Percentiles rank a stretch among this genome's conserved stretches.
phyloP scores from a whole-genome alignment of 2,888 invertebrate species.

The Xanthorhoe spadicearia region DNA sequence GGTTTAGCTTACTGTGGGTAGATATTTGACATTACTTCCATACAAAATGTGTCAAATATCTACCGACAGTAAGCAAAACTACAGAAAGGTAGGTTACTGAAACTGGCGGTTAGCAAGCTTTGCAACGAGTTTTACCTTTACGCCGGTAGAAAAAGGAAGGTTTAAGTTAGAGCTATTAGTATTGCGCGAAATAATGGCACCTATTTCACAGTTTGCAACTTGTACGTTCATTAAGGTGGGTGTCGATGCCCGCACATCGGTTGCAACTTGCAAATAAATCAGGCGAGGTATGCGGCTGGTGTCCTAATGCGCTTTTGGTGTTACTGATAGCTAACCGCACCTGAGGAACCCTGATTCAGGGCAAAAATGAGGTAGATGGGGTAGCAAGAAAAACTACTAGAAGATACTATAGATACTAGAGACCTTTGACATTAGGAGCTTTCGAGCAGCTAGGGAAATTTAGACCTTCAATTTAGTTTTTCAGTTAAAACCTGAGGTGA shows the following conservation, averaged over 20 bases:
- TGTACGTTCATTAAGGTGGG: constrained; percentile 79
- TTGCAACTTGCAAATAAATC: constrained; percentile 81
- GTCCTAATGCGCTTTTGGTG: constrained; percentile 83
- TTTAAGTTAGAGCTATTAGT: constrained; percentile 66
- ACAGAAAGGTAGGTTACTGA: too few species aligned
- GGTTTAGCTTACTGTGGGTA: too few species aligned
- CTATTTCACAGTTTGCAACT: constrained; percentile 75
- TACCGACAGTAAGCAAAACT: too few species aligned
- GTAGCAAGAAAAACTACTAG: not conserved
- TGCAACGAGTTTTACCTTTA: not conserved
- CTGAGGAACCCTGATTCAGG: constrained; percentile 51
- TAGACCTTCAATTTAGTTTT: too few species aligned
- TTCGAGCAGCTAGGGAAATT: too few species aligned
- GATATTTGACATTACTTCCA: too few species aligned
- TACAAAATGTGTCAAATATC: too few species aligned
- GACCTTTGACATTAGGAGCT: not conserved
- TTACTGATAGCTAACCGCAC: constrained; percentile 71
- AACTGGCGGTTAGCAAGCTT: too few species aligned
- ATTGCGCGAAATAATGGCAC: constrained; percentile 77
- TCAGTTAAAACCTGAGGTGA: too few species aligned
- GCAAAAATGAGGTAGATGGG: not conserved
- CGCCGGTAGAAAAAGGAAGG: constrained; percentile 5
- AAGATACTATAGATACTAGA: not conserved
- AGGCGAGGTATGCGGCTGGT: constrained; percentile 75
- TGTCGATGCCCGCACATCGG: constrained; percentile 75